These are phyloP conservation scores for Cosmorhoe ocellata DNA, from an alignment of 2,888 invertebrate genomes.

Conservation along the genomic window DNA sequence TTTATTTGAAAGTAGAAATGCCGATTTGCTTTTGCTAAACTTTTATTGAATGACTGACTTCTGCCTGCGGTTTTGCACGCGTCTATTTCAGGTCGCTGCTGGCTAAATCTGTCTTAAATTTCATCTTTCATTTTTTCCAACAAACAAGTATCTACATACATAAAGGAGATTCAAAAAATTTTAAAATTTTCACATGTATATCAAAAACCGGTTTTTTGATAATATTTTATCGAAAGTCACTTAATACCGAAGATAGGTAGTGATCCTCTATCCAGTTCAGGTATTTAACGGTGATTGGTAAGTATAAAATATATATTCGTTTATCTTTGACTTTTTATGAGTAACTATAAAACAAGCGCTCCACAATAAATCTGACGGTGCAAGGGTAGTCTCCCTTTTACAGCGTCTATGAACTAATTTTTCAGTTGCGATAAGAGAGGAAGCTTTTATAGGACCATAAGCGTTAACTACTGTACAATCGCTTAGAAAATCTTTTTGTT, in stretches of 20 bases:
- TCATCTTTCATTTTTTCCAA: no score
- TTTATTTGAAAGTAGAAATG: conserved; percentile 1
- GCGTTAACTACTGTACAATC: conserved; percentile 14
- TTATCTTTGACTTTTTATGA: background rate
- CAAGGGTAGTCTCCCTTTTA: conserved; percentile 8
- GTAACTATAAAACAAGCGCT: background rate
- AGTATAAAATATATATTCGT: background rate
- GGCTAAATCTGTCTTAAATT: no score
- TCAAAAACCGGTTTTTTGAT: no score
- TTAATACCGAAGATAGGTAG: no score
- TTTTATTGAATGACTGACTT: background rate
- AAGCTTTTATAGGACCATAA: conserved; percentile 21
- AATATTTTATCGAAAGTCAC: no score
- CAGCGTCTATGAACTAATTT: conserved; percentile 44
- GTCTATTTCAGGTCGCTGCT: no score
- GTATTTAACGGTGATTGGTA: no score
- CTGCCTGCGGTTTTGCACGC: no score
- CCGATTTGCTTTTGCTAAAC: background rate
- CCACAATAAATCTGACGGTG: background rate
- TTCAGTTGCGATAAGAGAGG: conserved; percentile 43
- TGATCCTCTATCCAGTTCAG: no score
- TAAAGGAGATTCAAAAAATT: no score
- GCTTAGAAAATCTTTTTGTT: background rate
- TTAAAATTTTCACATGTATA: no score
- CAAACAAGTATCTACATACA: no score